These are phyloP conservation scores for Leptonema lineaticorne DNA, from an alignment of 1,140 invertebrate species.

Conservation along the genomic window DNA sequence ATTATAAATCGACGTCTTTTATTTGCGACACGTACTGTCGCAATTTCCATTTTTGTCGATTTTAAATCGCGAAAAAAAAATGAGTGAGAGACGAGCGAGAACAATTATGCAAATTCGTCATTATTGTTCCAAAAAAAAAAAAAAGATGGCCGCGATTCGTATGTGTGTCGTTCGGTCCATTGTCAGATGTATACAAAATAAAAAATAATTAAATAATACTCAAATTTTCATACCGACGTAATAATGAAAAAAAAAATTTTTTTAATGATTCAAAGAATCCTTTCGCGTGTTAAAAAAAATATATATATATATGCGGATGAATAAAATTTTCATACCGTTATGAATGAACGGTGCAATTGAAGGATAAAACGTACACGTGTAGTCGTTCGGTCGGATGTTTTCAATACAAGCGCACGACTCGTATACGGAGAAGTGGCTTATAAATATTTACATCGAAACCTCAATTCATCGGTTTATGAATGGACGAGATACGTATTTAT, in stretches of 20 bases:
- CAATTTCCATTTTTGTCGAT: too few relatives aligned
- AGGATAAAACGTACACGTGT: not conserved
- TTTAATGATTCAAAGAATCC: not conserved
- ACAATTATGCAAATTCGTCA: conserved; percentile 34
- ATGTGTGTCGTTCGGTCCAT: conserved; percentile 11
- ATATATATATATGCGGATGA: not conserved
- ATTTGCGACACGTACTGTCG: too few relatives aligned
- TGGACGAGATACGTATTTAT: too few relatives aligned
- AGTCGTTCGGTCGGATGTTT: too few relatives aligned
- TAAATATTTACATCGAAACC: too few relatives aligned
- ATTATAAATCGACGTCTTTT: not conserved
- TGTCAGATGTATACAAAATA: conserved; percentile 27
- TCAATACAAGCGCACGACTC: too few relatives aligned
- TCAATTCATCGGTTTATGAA: too few relatives aligned
- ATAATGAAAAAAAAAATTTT: conserved; percentile 10
- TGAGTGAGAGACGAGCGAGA: conserved; percentile 28
- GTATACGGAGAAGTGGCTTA: too few relatives aligned
- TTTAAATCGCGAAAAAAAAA: too few relatives aligned
- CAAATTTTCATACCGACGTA: conserved; percentile 14
- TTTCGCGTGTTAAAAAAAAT: not conserved
- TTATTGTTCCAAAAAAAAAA: too few relatives aligned
- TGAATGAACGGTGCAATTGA: not conserved
- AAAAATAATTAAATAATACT: too few relatives aligned
- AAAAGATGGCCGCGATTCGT: too few relatives aligned
- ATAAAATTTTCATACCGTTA: conserved; percentile 30